Evolutionary conservation across 53 echinoderm and acorn worm species (phyloP), one percentile per base, ranked within the genome.

Genomic region (Hippasteria phrygiana): DNA sequence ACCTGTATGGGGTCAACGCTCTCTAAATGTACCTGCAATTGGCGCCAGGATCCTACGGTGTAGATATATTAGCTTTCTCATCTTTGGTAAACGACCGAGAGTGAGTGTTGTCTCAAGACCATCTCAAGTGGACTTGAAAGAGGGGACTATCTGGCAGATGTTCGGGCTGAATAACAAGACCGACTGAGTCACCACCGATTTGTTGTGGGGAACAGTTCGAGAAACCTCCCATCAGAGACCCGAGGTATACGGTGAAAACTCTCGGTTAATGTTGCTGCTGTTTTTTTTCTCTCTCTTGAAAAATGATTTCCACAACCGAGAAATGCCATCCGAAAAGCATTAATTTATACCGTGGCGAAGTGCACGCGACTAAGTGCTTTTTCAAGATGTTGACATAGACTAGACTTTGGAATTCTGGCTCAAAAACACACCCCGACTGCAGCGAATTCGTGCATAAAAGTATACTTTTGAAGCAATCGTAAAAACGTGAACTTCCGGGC

Each of bases 81-180:
- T 72, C 72, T 72, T 42, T 39, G 72, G 72, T 72, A 63, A 81
- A 81, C 81, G 81, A 42, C 65, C 64, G 64, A 28, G 37, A 27
- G 37, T 43, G 64, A 81, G 81, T 81, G 81, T 81, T 81, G 63
- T 81, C 81, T 81, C 81, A 81, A 81, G 65, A 81, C 81, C 43
- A 63, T 81, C 81, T 81, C 27, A 32, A 81, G 81, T 27, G 43
- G 62, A 32, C 29, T 24, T 63, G 63, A 31, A 65, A 63, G 64
- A 81, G 45, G 81, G 64, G 43, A 64, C 81, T 81, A 81, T 35
- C 78, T 43, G n/a, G 55, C 81, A 81, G 81, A 64, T 81, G 81
- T 81, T 55, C 81, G 43, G 38, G 63, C 59, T 81, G 81, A 81
- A 81, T 81, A 43, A 81, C 81, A 81, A 81, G 17, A 36, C 41